A percentile compares a stretch with the other conserved stretches of the same genome.
These are phyloP conservation scores for Lepilemur septentrionalis DNA, from an alignment of 2,797 vertebrate species.

Conservation along the genomic window DNA sequence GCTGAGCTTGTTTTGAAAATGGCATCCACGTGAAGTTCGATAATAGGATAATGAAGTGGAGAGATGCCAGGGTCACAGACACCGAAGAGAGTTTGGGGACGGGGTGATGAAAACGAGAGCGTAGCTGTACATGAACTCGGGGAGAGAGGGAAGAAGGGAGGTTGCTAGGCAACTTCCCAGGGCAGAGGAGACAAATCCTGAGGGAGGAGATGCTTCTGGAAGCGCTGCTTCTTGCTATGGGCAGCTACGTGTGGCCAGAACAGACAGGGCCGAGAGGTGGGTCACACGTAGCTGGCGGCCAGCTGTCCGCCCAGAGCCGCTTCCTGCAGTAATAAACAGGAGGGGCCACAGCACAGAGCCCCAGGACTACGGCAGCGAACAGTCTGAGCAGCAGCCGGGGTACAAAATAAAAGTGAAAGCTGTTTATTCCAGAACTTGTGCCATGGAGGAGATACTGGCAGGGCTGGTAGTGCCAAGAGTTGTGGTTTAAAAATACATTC, in stretches of 20 bases:
- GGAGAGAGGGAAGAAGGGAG: not conserved
- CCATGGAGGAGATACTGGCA: not conserved
- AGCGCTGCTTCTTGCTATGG: not conserved
- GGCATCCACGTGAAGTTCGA: not conserved
- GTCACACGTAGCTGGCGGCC: not conserved
- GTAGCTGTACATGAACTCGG: not conserved
- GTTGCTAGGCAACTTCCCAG: constrained; percentile 63
- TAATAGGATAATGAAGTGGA: not conserved
- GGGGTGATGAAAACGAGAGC: not conserved
- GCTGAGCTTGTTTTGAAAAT: not conserved
- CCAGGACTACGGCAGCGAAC: not conserved
- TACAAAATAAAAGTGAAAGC: not conserved
- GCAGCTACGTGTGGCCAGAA: not conserved
- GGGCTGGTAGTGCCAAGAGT: not conserved
- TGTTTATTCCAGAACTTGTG: not conserved
- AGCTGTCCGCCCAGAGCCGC: not conserved
- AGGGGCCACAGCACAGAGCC: not conserved
- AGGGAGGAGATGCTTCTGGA: not conserved
- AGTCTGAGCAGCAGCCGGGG: not conserved
- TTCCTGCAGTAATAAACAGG: not conserved
- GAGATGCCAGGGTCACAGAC: not conserved
- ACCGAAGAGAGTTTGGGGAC: not conserved
- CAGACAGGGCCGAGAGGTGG: not conserved
- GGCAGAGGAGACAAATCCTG: constrained; percentile 31
- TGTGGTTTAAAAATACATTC: not conserved